Evolutionary conservation across 2,888 invertebrate species (phyloP).

Genomic region (Plemyria rubiginata): DNA sequence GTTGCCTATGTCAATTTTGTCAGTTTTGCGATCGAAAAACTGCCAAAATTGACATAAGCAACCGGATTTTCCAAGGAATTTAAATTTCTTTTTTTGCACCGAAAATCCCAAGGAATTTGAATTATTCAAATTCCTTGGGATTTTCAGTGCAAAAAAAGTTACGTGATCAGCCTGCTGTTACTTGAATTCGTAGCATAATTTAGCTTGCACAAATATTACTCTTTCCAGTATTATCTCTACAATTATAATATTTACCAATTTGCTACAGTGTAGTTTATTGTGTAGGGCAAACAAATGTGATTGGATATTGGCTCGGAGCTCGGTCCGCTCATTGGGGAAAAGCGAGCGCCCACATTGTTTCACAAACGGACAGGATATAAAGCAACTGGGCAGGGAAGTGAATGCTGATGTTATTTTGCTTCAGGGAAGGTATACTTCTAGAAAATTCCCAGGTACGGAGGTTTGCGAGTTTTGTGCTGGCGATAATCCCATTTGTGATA

Average conservation of each 20-base stretch:
- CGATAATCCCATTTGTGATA: neutral
- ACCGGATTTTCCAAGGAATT: too few species aligned
- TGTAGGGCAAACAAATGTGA: constrained; percentile 34
- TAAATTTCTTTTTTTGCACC: too few species aligned
- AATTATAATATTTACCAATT: constrained; percentile 25
- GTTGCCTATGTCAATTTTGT: too few species aligned
- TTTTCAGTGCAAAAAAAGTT: too few species aligned
- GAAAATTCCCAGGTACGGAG: neutral
- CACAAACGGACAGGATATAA: constrained; percentile 13
- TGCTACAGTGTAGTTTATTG: constrained; percentile 29
- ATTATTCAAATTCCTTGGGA: too few species aligned
- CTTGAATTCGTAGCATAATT: neutral
- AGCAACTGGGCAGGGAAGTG: constrained; percentile 13
- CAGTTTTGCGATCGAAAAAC: too few species aligned
- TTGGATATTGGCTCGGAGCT: constrained; percentile 30
- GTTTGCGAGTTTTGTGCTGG: neutral
- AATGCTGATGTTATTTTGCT: constrained; percentile 20
- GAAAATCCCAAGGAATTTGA: too few species aligned
- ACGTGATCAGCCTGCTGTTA: too few species aligned
- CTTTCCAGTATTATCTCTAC: constrained; percentile 14
- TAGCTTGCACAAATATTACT: neutral
- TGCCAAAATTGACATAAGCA: too few species aligned
- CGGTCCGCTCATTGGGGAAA: constrained; percentile 29
- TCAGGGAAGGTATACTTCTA: constrained; percentile 5
- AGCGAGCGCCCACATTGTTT: constrained; percentile 19